A percentile compares a stretch with the other conserved stretches of the same genome.
Evolutionary conservation across 2,888 invertebrate genomes (phyloP).

Genomic region (Coleophora flavipennella): DNA sequence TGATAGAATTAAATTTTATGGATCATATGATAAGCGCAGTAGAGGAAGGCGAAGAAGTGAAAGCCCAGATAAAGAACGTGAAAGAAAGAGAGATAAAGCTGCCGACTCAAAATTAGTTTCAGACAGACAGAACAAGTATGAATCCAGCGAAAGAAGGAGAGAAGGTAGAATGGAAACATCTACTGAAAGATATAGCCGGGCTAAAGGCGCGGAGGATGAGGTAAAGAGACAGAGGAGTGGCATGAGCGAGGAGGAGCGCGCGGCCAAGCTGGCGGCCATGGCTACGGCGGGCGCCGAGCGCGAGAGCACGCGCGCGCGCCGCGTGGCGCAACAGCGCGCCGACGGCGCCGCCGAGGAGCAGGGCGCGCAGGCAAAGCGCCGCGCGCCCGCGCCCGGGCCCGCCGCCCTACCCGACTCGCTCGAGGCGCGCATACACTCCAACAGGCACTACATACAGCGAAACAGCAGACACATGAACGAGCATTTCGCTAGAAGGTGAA

Average conservation of each 20-base stretch:
- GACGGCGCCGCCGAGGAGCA: constrained; percentile 46
- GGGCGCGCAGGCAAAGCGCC: constrained; percentile 76
- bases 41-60: background rate
- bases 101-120: too few species aligned
- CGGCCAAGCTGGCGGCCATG: constrained; percentile 81
- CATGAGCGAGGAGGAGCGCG: constrained; percentile 65
- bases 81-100: too few species aligned
- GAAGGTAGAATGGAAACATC: too few species aligned
- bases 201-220: constrained; percentile 21
- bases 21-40: too few species aligned
- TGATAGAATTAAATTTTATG: too few species aligned
- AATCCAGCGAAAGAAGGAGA: background rate
- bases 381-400: constrained; percentile 67
- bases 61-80: too few species aligned
- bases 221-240: constrained; percentile 18
- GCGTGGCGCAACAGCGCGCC: constrained; percentile 76
- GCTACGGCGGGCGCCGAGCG: constrained; percentile 83
- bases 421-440: constrained; percentile 88
- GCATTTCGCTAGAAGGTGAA: constrained; percentile 82
- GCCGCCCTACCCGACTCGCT: constrained; percentile 79
- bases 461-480: constrained; percentile 84
- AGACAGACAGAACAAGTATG: background rate
- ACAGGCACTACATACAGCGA: constrained; percentile 91
- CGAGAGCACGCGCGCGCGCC: constrained; percentile 76
- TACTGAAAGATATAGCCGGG: too few species aligned